Percentiles rank a stretch among this genome's conserved stretches.
These are phyloP conservation scores for Arremon aurantiirostris DNA, from an alignment of 2,797 vertebrate genomes.

Conservation along the genomic window DNA sequence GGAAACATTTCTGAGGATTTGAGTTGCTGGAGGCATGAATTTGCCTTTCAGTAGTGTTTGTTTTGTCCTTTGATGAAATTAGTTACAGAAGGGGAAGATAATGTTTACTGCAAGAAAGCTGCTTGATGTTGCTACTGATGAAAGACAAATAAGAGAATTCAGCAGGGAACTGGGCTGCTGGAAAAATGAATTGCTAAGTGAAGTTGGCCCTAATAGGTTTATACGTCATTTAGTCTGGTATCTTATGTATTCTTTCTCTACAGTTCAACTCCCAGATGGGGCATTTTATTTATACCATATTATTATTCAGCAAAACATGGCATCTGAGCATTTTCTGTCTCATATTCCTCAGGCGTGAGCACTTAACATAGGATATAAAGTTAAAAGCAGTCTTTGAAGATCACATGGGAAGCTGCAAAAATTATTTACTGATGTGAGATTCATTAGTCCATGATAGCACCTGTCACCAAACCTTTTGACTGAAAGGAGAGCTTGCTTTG, in stretches of 20 bases:
- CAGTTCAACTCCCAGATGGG: conserved; percentile 40
- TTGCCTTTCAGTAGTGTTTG: conserved; percentile 63
- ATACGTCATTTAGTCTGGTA: conserved; percentile 58
- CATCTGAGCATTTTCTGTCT: conserved; percentile 42
- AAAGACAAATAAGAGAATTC: conserved; percentile 72
- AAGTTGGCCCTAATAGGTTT: conserved; percentile 59
- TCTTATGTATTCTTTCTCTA: neutral
- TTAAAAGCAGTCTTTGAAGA: conserved; percentile 45
- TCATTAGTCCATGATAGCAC: neutral
- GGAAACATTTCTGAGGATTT: conserved; percentile 59
- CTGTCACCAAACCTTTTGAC: neutral
- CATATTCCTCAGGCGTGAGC: neutral
- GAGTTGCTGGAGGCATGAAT: conserved; percentile 67
- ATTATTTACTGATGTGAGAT: neutral
- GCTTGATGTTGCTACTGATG: conserved; percentile 64
- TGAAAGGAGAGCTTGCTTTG: neutral
- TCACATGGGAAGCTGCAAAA: conserved; percentile 6
- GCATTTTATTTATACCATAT: conserved; percentile 51
- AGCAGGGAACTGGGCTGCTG: conserved; percentile 24
- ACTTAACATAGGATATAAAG: neutral
- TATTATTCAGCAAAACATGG: conserved; percentile 50
- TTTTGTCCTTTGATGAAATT: conserved; percentile 73
- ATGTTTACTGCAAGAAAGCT: conserved; percentile 63
- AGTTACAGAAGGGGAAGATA: conserved; percentile 62
- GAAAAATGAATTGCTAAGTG: conserved; percentile 64